Base-by-base conservation (phyloP, 2,888 invertebrate genomes). In the Helleia helle region DNA sequence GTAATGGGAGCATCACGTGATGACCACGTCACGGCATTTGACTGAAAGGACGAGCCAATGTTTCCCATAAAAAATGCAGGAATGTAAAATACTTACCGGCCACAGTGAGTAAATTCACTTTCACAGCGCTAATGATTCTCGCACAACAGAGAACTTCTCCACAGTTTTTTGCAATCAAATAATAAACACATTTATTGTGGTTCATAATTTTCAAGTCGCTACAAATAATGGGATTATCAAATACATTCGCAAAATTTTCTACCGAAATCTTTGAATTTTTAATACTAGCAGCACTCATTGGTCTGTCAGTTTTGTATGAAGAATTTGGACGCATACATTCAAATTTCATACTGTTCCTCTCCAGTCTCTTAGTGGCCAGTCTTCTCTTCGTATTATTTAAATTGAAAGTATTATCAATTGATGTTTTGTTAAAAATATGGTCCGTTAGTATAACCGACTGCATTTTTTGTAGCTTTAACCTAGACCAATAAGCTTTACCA, bases 401-500 rank as follows among this genome's bases (percentile, higher is more conserved):
- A 52, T 72, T 77, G 14, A 84, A 81, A 13, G 43, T 22, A 38
- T 44, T 43, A 11, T 44, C 28, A 11, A 50, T 42, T 4, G 38
- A 34, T 3, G 40, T 50, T 15, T 56, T 42, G 13, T 52, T 25
- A 27, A 68, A 65, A 13, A 75, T 53, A 38, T 72, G 52, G 2
- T 79, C 62, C 6, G 54, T 37, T 25, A 85, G 43, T 22, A 59
- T 46, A 18, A 83, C 65, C 0, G 58, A 66, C 56, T 79, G 74
- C 1, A 48, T 55, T 46, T 60, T 71, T 46, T 79, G 73, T 4
- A 81, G 48, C 41, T 62, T 73, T 42, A 76, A 61, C 65, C 65
- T 76, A 0, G 84, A 80, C 69, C 76, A 75, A 43, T 58, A 76
- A 0, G 83, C 74, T 53, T 72, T 76, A 2, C 81, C 80, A 0